Evolutionary conservation across 2,888 invertebrate genomes (phyloP).

Genomic region (Leptinotarsa tumamoca): DNA sequence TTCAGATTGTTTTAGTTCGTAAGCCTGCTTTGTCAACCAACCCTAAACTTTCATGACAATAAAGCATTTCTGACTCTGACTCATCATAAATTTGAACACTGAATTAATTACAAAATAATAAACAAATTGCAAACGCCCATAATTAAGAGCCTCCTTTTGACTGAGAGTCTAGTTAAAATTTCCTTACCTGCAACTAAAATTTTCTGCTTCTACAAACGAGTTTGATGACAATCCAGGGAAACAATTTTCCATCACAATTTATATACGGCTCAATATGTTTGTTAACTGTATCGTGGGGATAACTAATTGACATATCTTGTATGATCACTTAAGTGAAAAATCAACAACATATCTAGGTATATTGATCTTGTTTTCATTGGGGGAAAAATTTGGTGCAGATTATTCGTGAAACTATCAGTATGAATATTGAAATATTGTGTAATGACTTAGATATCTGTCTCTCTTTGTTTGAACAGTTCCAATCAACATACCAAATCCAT

Average conservation of each 20-base stretch:
- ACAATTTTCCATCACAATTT: neutral
- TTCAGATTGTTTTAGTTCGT: too few species aligned
- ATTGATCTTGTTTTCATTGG: slow-evolving; percentile 2
- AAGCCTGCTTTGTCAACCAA: too few species aligned
- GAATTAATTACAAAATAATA: too few species aligned
- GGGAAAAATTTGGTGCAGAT: neutral
- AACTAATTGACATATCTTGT: slow-evolving; percentile 22
- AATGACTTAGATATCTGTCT: neutral
- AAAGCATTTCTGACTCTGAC: too few species aligned
- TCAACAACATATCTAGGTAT: neutral
- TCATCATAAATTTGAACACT: too few species aligned
- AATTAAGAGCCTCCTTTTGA: too few species aligned
- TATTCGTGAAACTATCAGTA: slow-evolving; percentile 7
- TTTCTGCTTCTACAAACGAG: neutral
- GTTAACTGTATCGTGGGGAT: neutral
- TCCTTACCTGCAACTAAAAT: too few species aligned
- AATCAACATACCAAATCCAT: slow-evolving; percentile 14
- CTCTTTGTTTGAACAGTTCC: slow-evolving; percentile 15
- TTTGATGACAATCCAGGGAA: neutral
- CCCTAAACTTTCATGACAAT: too few species aligned
- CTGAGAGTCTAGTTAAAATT: too few species aligned
- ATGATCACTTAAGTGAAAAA: slow-evolving; percentile 13
- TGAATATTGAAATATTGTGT: slow-evolving; percentile 12
- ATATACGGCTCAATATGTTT: slow-evolving; percentile 11
- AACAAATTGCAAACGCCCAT: too few species aligned